These are phyloP conservation scores for Dromaius novaehollandiae DNA, from an alignment of 2,113 vertebrate genomes.

Conservation along the genomic window DNA sequence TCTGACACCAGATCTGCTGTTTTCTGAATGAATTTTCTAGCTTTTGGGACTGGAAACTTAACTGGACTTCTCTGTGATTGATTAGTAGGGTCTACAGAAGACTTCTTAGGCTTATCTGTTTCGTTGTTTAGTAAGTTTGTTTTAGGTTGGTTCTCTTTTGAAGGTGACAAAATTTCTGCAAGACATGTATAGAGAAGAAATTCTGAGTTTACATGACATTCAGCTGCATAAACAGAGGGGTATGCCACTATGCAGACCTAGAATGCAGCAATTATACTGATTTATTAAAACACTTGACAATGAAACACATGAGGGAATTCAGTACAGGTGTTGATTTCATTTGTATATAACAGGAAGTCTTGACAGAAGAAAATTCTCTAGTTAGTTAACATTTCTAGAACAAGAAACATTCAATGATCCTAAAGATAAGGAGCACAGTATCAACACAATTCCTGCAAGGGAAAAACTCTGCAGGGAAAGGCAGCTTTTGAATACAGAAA, in stretches of 20 bases:
- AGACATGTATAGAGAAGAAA: neutral
- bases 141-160: conserved; percentile 58
- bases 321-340: neutral
- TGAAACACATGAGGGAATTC: neutral
- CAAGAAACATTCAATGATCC: neutral
- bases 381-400: neutral
- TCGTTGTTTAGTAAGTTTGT: conserved; percentile 55
- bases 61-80: conserved; percentile 50
- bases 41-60: conserved; percentile 86
- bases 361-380: neutral
- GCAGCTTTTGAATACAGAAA: neutral
- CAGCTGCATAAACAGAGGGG: neutral
- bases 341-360: neutral
- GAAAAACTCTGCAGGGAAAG: neutral
- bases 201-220: neutral
- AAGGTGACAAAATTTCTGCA: conserved; percentile 74
- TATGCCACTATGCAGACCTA: neutral
- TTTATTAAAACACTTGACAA: neutral
- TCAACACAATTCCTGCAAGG: neutral
- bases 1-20: conserved; percentile 45
- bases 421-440: neutral
- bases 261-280: neutral
- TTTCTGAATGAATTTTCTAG: conserved; percentile 82
- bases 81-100: conserved; percentile 11
- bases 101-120: neutral